Conservation (phyloP, 2,888 invertebrate genomes). For the Macrophya annulata region DNA sequence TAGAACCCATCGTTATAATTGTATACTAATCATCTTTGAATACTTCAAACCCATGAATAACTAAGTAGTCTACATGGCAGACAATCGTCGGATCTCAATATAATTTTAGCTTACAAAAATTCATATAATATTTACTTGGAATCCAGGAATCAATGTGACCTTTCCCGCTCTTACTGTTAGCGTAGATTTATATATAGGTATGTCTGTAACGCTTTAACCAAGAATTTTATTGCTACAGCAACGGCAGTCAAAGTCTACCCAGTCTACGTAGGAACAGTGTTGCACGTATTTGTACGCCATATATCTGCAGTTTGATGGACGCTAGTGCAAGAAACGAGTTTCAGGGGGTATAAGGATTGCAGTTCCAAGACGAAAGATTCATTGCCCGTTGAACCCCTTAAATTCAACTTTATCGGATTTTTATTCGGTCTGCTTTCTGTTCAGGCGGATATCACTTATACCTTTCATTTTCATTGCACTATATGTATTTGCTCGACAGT, state of each 20-base stretch:
- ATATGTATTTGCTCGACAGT: not conserved
- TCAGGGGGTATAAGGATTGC: not conserved
- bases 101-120: not conserved
- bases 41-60: not conserved
- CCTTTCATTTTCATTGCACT: conserved; percentile 1
- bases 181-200: not conserved
- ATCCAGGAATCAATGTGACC: not conserved
- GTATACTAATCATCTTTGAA: not conserved
- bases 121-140: not conserved
- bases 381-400: conserved; percentile 33
- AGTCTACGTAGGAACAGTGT: not conserved
- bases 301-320: conserved; percentile 10
- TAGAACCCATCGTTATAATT: not conserved
- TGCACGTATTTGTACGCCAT: conserved; percentile 41
- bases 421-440: conserved; percentile 44
- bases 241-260: conserved; percentile 5
- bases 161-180: not conserved
- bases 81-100: not conserved
- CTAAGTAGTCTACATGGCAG: not conserved
- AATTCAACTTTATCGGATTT: conserved; percentile 30
- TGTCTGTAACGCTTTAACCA: not conserved
- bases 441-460: conserved; percentile 37
- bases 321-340: conserved; percentile 16
- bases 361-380: conserved; percentile 34
- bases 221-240: conserved; percentile 6